These are phyloP conservation scores for Ginglymostoma cirratum DNA, from an alignment of 2,113 vertebrate genomes.

Conservation along the genomic window DNA sequence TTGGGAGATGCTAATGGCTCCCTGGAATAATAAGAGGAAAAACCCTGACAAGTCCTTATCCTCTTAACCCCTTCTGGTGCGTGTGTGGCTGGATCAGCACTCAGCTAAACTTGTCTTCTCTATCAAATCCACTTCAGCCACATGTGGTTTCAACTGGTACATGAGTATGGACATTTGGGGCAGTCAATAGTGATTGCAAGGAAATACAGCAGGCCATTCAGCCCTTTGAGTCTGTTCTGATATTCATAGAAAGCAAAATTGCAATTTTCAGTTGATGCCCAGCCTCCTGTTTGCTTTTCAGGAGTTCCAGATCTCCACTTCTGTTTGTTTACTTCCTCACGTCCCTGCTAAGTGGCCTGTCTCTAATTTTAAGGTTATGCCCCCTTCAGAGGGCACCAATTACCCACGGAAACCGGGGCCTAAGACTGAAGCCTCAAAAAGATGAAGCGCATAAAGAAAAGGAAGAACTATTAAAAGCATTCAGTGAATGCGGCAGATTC, in stretches of 20 bases:
- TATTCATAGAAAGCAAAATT: neutral
- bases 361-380: neutral
- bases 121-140: neutral
- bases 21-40: neutral
- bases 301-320: too few relatives aligned
- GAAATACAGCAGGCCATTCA: neutral
- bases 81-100: neutral
- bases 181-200: neutral
- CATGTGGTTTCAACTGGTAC: neutral
- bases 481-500: neutral
- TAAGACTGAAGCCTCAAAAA: neutral
- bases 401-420: neutral
- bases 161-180: neutral
- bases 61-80: neutral
- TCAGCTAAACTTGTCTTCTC: neutral
- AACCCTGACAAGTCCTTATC: neutral
- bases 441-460: neutral
- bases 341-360: too few relatives aligned
- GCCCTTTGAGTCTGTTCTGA: neutral
- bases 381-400: neutral
- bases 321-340: too few relatives aligned
- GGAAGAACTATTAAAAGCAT: neutral
- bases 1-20: neutral
- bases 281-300: neutral
- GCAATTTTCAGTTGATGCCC: neutral